phyloP scores from a whole-genome alignment of 2,113 vertebrate species.

The Sander lucioperca region DNA sequence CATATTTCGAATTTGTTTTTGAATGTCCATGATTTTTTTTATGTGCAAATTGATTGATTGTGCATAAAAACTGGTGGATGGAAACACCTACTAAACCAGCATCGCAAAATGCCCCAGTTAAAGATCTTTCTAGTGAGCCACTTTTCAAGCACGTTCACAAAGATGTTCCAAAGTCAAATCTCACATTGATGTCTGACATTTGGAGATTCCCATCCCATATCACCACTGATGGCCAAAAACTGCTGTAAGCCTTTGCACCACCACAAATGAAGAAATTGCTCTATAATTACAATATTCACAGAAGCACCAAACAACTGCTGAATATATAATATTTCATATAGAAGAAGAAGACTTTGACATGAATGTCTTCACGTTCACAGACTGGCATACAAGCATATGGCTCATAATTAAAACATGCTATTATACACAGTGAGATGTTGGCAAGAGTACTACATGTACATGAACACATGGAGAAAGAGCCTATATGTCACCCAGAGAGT shows the following conservation, averaged over 20 bases:
- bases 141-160: neutral
- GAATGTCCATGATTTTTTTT: too few relatives aligned
- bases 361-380: neutral
- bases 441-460: neutral
- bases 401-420: neutral
- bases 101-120: neutral
- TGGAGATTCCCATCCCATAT: neutral
- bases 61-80: neutral
- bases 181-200: slow-evolving; percentile 16
- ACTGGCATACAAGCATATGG: neutral
- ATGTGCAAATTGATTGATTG: too few relatives aligned
- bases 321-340: neutral
- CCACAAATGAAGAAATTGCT: neutral
- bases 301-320: neutral
- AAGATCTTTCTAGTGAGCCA: neutral
- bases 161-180: neutral
- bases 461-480: neutral
- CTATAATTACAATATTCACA: neutral
- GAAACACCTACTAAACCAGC: neutral
- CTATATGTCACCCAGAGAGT: slow-evolving; percentile 5
- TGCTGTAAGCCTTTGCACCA: neutral
- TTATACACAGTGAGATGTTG: slow-evolving; percentile 8
- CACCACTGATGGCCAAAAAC: neutral
- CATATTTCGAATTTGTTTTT: too few relatives aligned
- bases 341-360: neutral